A percentile compares a stretch with the other conserved stretches of the same genome.
Conservation (phyloP, 2,797 vertebrate genomes). For the Channallabes apus region DNA sequence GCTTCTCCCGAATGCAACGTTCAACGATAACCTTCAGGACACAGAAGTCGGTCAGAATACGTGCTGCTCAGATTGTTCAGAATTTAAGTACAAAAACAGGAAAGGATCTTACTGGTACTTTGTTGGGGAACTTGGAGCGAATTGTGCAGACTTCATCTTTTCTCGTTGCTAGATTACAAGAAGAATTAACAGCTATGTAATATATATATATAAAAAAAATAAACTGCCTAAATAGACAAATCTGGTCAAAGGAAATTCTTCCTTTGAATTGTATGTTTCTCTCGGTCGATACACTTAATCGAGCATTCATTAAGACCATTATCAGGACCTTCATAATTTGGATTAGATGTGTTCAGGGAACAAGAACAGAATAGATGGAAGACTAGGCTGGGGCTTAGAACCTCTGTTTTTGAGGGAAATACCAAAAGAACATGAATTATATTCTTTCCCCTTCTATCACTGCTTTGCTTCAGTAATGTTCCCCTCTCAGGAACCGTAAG, state of each 20-base stretch:
- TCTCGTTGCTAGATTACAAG: constrained; percentile 71
- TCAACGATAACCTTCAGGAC: constrained; percentile 78
- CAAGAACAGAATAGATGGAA: neutral
- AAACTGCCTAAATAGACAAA: neutral
- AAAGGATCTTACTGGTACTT: constrained; percentile 74
- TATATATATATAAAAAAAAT: neutral
- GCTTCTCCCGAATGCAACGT: constrained; percentile 75
- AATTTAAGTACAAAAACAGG: neutral
- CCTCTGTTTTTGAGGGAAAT: neutral
- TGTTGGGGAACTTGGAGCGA: constrained; percentile 80
- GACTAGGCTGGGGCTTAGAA: neutral
- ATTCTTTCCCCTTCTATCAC: neutral
- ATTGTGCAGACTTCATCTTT: constrained; percentile 80
- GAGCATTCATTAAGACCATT: neutral
- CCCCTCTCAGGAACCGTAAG: neutral
- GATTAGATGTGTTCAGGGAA: neutral
- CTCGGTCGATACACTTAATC: neutral
- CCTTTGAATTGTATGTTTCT: neutral
- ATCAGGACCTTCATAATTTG: neutral
- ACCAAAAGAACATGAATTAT: neutral
- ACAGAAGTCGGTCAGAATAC: constrained; percentile 15
- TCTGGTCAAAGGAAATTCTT: neutral
- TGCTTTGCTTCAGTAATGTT: neutral
- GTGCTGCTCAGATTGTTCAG: neutral
- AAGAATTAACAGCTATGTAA: neutral